These are phyloP conservation scores for Eumacrocentrus americanus DNA, from an alignment of 2,888 invertebrate species.

Conservation along the genomic window DNA sequence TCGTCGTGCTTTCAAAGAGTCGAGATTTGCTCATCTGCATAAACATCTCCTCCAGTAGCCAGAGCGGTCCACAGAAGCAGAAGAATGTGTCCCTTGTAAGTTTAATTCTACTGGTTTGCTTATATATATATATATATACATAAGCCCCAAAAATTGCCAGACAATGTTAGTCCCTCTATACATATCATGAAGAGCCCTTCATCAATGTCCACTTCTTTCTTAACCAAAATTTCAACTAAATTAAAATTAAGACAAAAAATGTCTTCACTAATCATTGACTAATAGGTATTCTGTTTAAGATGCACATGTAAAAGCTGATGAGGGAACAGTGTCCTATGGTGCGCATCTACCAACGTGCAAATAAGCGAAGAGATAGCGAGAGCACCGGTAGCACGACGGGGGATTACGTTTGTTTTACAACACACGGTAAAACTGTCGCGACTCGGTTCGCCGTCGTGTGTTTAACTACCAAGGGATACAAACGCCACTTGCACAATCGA, in stretches of 20 bases:
- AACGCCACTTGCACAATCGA: not conserved
- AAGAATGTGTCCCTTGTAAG: not conserved
- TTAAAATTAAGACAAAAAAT: not conserved
- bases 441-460: constrained; percentile 40
- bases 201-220: not conserved
- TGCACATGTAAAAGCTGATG: constrained; percentile 2
- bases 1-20: not conserved
- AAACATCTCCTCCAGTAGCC: constrained; percentile 51
- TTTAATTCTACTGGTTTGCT: not conserved
- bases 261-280: too few species aligned
- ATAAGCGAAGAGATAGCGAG: constrained; percentile 48
- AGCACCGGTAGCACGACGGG: constrained; percentile 56
- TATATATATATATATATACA: not conserved
- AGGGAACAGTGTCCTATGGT: constrained; percentile 29
- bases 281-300: not conserved
- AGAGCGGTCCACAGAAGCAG: constrained; percentile 31
- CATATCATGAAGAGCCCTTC: not conserved
- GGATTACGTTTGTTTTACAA: constrained; percentile 61
- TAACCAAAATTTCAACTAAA: too few species aligned
- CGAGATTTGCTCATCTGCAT: constrained; percentile 52
- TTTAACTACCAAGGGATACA: constrained; percentile 13
- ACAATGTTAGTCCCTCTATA: not conserved
- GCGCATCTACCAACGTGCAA: constrained; percentile 38
- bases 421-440: constrained; percentile 60
- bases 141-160: not conserved